phyloP scores from a whole-genome alignment of 2,888 invertebrate genomes.

The Athalia rosae region DNA sequence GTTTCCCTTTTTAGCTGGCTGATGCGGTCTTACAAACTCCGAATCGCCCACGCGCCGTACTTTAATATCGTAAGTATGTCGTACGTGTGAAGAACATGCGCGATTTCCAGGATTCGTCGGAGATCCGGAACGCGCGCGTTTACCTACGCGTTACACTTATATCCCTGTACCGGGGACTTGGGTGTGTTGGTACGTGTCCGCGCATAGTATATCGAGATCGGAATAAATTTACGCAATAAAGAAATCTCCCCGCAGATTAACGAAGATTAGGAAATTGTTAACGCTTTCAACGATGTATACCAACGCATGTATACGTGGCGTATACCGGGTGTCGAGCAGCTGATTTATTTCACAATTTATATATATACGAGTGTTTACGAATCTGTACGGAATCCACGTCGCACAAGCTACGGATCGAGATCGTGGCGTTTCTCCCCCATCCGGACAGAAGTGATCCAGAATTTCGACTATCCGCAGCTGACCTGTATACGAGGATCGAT shows the following conservation, averaged over 20 bases:
- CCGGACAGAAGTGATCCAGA: not conserved
- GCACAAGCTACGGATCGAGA: not conserved
- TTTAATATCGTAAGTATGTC: not conserved
- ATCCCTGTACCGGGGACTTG: too few relatives aligned
- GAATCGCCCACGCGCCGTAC: slow-evolving; percentile 60
- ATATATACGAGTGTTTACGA: too few relatives aligned
- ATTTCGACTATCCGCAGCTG: slow-evolving; percentile 11
- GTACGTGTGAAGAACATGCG: not conserved
- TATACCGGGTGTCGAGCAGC: slow-evolving; percentile 21
- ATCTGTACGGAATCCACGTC: too few relatives aligned
- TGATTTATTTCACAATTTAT: slow-evolving; percentile 34
- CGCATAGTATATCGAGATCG: slow-evolving; percentile 14
- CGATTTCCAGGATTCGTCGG: not conserved
- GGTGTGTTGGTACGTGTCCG: slow-evolving; percentile 8
- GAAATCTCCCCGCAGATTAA: slow-evolving; percentile 27
- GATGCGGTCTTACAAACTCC: slow-evolving; percentile 40
- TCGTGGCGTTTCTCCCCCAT: not conserved
- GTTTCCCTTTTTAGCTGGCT: slow-evolving; percentile 58
- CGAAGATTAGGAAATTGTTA: slow-evolving; percentile 31
- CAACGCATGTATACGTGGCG: slow-evolving; percentile 1
- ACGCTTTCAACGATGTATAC: not conserved
- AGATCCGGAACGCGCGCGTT: not conserved
- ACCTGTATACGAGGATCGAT: slow-evolving; percentile 15
- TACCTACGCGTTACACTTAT: too few relatives aligned
- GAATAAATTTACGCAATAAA: slow-evolving; percentile 43